phyloP scores from a whole-genome alignment of 2,888 invertebrate species.

The Oscheius sp. region DNA sequence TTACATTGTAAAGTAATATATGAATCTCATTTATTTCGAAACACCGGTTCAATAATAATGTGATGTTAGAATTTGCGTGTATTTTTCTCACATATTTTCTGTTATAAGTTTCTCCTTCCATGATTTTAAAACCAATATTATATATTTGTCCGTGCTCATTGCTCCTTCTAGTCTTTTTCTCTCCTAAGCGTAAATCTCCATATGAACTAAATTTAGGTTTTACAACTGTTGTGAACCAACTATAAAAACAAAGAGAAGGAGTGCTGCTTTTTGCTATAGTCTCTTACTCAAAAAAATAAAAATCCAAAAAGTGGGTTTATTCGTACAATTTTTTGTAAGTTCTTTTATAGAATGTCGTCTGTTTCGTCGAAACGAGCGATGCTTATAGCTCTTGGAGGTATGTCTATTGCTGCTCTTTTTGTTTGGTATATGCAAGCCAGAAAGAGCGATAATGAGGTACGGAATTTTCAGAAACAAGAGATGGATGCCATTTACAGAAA shows the following conservation, averaged over 20 bases:
- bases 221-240: neutral
- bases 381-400: constrained; percentile 53
- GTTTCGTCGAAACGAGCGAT: constrained; percentile 52
- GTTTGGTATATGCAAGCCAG: constrained; percentile 45
- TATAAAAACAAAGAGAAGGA: neutral
- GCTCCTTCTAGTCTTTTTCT: too few species aligned
- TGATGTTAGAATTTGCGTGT: neutral
- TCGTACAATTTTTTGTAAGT: neutral
- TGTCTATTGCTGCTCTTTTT: constrained; percentile 55
- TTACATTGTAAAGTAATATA: neutral
- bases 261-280: neutral
- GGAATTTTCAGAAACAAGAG: neutral
- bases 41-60: too few species aligned
- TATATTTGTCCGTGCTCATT: too few species aligned
- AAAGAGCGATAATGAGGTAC: constrained; percentile 22
- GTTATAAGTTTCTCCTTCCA: neutral
- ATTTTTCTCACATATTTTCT: neutral
- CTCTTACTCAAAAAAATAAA: constrained; percentile 24
- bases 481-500: constrained; percentile 9
- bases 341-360: constrained; percentile 53
- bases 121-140: too few species aligned
- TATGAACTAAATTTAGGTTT: neutral
- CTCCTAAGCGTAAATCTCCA: too few species aligned
- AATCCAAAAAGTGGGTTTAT: constrained; percentile 18
- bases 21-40: too few species aligned